Evolutionary conservation across 2,113 vertebrate genomes (phyloP), one percentile per base, ranked within the genome.

Genomic region (Eolophus roseicapilla): DNA sequence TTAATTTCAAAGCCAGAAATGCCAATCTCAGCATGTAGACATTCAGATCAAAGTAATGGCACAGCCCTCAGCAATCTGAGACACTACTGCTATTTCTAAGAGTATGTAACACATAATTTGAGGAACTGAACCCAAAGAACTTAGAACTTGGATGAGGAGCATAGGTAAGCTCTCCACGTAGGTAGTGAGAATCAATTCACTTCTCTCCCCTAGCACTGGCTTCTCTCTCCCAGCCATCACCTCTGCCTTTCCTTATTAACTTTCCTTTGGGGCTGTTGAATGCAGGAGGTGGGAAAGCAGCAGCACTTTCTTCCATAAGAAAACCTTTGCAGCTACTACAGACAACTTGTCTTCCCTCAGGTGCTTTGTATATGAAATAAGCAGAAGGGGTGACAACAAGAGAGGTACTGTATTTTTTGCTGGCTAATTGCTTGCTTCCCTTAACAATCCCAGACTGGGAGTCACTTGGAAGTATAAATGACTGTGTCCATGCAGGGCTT

Each of bases 1-100:
- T 69, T 82, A 60, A 86, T 67, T 90, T 93, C 76, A 75, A 87
- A 92, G 47, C 50, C 65, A 89, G 39, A 86, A 96, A 82, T 79
- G 62, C 57, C 77, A 89, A 28, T 90, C 57, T 52, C 43, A 73
- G 20, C 43, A n/a, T 55, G 60, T 4, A 83, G 60, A 86, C 31
- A 55, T 70, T 81, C 68, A 74, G 60, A 78, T 60, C 69, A 92
- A 68, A 89, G 73, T 41, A 90, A 90, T 37, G 31, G 68, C 79
- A 80, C 16, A 53, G 41, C n/a, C 31, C 50, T 83, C 3, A 18
- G n/a, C 63, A 88, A 49, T 59, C 44, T 41, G 28, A 86, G 64
- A 57, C 59, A 50, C 19, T 62, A 41, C 31, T 27, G n/a, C 11
- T 83, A 10, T 43, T 88, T 88, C 50, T 53, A 80, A 80, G 31